Evolutionary conservation across 2,113 vertebrate genomes (phyloP).

Genomic region (Perca flavescens): DNA sequence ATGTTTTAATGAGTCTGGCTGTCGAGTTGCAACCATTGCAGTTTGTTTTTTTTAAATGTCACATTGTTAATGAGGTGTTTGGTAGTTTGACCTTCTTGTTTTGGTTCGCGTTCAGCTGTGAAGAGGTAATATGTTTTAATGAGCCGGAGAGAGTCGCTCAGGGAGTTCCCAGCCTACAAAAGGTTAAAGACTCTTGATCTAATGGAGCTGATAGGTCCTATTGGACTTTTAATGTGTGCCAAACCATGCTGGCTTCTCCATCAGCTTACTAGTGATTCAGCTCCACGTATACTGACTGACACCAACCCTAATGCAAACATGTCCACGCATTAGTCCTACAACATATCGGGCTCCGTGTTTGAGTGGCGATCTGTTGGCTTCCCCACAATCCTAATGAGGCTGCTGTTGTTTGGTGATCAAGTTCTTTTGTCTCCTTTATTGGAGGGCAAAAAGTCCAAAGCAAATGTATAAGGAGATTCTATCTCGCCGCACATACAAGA

Average conservation of each 20-base stretch:
- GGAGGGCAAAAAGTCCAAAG: neutral
- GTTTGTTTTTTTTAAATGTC: conserved; percentile 34
- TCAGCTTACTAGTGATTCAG: neutral
- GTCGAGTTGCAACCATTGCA: neutral
- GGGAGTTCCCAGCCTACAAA: conserved; percentile 10
- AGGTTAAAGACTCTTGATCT: conserved; percentile 44
- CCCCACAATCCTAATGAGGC: neutral
- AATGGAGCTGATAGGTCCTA: neutral
- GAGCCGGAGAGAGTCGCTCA: conserved; percentile 30
- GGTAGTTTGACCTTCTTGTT: conserved; percentile 55
- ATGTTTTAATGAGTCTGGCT: conserved; percentile 40
- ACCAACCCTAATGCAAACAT: neutral
- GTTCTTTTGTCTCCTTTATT: neutral
- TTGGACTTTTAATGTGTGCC: conserved; percentile 47
- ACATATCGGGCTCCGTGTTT: neutral
- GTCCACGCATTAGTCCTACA: neutral
- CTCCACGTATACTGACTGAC: neutral
- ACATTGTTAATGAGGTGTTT: conserved; percentile 60
- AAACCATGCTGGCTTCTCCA: neutral
- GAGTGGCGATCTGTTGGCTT: neutral
- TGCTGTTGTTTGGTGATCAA: neutral
- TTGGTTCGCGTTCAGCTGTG: conserved; percentile 51
- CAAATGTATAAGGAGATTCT: neutral
- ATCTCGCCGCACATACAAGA: neutral
- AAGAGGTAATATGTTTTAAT: conserved; percentile 55